A percentile compares a stretch with the other conserved stretches of the same genome.
These are phyloP conservation scores for Thereva nobilitata DNA, from an alignment of 2,888 invertebrate species.

Conservation along the genomic window DNA sequence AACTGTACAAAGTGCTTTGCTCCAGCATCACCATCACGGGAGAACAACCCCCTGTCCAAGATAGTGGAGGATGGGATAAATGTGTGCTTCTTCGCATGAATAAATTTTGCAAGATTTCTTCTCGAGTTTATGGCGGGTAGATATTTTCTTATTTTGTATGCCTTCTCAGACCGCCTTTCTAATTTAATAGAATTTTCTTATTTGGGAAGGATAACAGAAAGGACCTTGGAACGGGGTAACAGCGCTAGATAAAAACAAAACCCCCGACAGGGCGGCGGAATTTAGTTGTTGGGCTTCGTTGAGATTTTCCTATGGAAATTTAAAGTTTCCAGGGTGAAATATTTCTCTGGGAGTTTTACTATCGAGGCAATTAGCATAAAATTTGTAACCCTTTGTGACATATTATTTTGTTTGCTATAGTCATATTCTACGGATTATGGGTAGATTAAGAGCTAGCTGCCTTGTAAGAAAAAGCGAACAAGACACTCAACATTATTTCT, in stretches of 20 bases:
- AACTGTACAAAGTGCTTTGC: constrained; percentile 15
- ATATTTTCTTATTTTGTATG: constrained; percentile 34
- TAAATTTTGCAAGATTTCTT: constrained; percentile 25
- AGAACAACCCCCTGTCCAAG: constrained; percentile 15
- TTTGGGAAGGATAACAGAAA: constrained; percentile 31
- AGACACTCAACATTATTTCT: too few relatives aligned
- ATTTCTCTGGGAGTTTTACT: constrained; percentile 10
- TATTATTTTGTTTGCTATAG: too few relatives aligned
- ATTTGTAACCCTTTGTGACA: background rate
- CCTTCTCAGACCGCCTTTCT: constrained; percentile 29
- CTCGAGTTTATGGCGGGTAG: constrained; percentile 27
- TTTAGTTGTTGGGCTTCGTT: constrained; percentile 18
- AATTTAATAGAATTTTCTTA: constrained; percentile 34
- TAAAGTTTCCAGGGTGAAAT: constrained; percentile 26
- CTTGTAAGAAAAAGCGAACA: too few relatives aligned
- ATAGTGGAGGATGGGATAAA: constrained; percentile 3
- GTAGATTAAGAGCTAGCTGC: too few relatives aligned
- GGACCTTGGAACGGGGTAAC: constrained; percentile 4
- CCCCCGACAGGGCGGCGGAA: background rate
- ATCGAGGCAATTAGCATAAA: constrained; percentile 30
- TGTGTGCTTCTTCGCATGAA: constrained; percentile 29
- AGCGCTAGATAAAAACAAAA: constrained; percentile 11
- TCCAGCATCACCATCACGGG: background rate
- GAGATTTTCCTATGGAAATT: constrained; percentile 19
- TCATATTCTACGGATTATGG: too few relatives aligned